Evolutionary conservation across 23 tunicate genomes (phyloP).

Genomic region (Diplosoma virens): DNA sequence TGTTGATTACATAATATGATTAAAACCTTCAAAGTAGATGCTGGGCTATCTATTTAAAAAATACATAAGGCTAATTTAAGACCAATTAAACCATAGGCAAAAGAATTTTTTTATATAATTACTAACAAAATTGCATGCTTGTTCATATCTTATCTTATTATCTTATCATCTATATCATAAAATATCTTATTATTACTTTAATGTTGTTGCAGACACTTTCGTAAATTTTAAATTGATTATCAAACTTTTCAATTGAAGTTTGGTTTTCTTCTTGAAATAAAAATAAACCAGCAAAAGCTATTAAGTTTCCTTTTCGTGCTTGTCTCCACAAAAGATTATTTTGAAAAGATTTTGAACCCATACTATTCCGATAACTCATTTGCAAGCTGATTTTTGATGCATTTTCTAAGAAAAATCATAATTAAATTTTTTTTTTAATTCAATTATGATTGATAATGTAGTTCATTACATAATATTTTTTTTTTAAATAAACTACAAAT

Average conservation of each 20-base stretch:
- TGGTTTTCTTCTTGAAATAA: slow-evolving; percentile 56
- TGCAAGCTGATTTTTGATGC: slow-evolving; percentile 30
- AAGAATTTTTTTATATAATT: too few relatives aligned
- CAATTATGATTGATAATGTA: neutral
- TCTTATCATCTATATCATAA: neutral
- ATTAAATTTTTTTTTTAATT: too few relatives aligned
- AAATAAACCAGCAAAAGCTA: slow-evolving; percentile 74
- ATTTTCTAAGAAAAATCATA: slow-evolving; percentile 24
- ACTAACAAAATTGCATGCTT: too few relatives aligned
- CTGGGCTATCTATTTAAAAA: too few relatives aligned
- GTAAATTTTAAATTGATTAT: slow-evolving; percentile 28
- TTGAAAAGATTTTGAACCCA: slow-evolving; percentile 4
- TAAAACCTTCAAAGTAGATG: too few relatives aligned
- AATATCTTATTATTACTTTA: slow-evolving; percentile 23
- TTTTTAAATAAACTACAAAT: neutral
- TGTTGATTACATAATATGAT: too few relatives aligned
- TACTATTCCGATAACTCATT: neutral
- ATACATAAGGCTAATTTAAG: too few relatives aligned
- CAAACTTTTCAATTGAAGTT: neutral
- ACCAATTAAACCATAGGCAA: too few relatives aligned
- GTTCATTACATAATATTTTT: neutral
- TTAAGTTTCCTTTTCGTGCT: slow-evolving; percentile 40
- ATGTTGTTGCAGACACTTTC: slow-evolving; percentile 40
- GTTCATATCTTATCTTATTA: too few relatives aligned
- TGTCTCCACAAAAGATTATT: slow-evolving; percentile 59